A percentile compares a stretch with the other conserved stretches of the same genome.
These are phyloP conservation scores for Steromphala cineraria DNA, from an alignment of 2,888 invertebrate species.

Conservation along the genomic window DNA sequence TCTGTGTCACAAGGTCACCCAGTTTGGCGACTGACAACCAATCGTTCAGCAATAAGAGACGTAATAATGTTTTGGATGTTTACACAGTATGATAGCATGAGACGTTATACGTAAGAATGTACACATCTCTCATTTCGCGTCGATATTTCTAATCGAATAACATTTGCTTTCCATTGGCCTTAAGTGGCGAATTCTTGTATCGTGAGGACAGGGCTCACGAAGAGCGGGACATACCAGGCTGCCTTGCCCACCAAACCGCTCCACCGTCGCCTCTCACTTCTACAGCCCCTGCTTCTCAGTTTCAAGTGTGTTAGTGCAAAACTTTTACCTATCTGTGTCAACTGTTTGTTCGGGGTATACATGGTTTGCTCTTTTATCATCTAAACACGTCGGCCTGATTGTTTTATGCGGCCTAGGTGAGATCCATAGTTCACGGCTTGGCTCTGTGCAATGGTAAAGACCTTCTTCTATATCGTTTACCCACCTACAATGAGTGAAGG, in stretches of 20 bases:
- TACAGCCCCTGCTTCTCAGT: neutral
- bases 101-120: slow-evolving; percentile 10
- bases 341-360: slow-evolving; percentile 8
- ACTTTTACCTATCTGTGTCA: slow-evolving; percentile 18
- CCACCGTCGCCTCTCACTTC: neutral
- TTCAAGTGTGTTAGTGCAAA: slow-evolving; percentile 18
- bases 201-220: neutral
- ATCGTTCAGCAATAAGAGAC: neutral
- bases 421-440: neutral
- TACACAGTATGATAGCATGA: neutral
- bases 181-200: slow-evolving; percentile 19
- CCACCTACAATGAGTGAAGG: too few relatives aligned
- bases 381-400: neutral
- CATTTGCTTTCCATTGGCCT: slow-evolving; percentile 14
- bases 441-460: too few relatives aligned
- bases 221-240: neutral
- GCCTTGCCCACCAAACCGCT: neutral
- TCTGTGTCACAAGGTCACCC: neutral
- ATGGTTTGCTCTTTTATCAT: neutral
- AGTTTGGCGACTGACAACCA: neutral
- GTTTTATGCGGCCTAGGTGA: neutral
- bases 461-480: too few relatives aligned
- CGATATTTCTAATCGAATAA: slow-evolving; percentile 25
- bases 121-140: slow-evolving; percentile 22
- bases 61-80: slow-evolving; percentile 14